Conservation (phyloP, 2,888 invertebrate species). For the Antheraea assamensis region DNA sequence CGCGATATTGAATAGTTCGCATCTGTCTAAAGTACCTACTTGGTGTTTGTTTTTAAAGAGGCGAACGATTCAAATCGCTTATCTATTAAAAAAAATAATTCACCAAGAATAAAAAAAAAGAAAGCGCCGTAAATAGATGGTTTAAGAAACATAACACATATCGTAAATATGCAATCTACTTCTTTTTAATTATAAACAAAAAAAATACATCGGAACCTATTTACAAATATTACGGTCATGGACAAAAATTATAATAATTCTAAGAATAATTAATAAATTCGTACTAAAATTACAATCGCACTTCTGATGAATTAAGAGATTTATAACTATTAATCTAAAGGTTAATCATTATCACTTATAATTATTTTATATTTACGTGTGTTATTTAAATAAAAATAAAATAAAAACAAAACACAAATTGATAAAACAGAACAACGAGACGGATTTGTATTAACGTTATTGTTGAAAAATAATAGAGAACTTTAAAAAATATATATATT, state of each 20-base stretch:
- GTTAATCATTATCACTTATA: conserved; percentile 70
- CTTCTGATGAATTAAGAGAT: conserved; percentile 68
- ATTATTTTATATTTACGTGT: conserved; percentile 79
- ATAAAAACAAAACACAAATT: conserved; percentile 49
- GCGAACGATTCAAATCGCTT: conserved; percentile 35
- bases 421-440: conserved; percentile 55
- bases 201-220: conserved; percentile 68
- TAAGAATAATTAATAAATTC: conserved; percentile 74
- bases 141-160: conserved; percentile 51
- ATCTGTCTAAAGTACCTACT: not conserved
- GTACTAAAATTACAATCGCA: conserved; percentile 70
- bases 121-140: conserved; percentile 52
- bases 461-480: conserved; percentile 35
- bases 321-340: conserved; percentile 73
- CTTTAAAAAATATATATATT: conserved; percentile 34
- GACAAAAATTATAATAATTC: conserved; percentile 57
- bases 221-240: conserved; percentile 63
- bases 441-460: conserved; percentile 65
- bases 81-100: conserved; percentile 52
- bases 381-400: conserved; percentile 72
- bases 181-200: conserved; percentile 46
- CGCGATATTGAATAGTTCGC: conserved; percentile 3
- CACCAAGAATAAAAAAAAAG: conserved; percentile 45
- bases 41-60: not conserved
- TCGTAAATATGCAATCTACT: conserved; percentile 49